These are phyloP conservation scores for Strigamia transsilvanica DNA, from an alignment of 2,888 invertebrate genomes.

Conservation along the genomic window DNA sequence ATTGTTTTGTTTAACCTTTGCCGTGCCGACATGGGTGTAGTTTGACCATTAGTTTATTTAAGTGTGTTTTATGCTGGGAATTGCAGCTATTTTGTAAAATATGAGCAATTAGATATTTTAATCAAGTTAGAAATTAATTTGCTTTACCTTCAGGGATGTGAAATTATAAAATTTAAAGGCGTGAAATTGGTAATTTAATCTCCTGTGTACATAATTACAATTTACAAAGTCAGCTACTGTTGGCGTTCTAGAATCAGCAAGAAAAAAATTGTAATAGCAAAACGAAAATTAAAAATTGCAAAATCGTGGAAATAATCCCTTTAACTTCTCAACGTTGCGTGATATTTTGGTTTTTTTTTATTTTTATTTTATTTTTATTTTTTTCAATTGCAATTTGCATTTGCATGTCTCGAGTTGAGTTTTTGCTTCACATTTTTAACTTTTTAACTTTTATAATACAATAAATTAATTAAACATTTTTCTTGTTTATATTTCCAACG, in stretches of 20 bases:
- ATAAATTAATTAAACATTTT: conserved; percentile 3
- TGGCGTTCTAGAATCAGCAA: neutral
- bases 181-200: neutral
- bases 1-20: conserved; percentile 20
- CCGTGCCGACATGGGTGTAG: neutral
- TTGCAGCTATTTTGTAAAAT: neutral
- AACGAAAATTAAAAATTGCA: neutral
- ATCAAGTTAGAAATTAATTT: neutral
- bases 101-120: neutral
- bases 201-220: no score
- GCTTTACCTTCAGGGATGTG: no score
- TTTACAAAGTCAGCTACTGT: neutral
- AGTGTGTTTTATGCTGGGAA: conserved; percentile 2
- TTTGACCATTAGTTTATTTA: neutral
- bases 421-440: neutral
- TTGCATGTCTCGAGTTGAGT: neutral
- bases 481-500: conserved; percentile 48
- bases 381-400: neutral
- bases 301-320: neutral
- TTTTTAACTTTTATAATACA: conserved; percentile 1
- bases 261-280: neutral
- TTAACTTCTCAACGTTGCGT: neutral
- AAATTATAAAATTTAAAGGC: neutral
- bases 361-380: neutral
- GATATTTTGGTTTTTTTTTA: conserved; percentile 59